Conservation (phyloP, 2,888 invertebrate species). For the Pandemis heparana region DNA sequence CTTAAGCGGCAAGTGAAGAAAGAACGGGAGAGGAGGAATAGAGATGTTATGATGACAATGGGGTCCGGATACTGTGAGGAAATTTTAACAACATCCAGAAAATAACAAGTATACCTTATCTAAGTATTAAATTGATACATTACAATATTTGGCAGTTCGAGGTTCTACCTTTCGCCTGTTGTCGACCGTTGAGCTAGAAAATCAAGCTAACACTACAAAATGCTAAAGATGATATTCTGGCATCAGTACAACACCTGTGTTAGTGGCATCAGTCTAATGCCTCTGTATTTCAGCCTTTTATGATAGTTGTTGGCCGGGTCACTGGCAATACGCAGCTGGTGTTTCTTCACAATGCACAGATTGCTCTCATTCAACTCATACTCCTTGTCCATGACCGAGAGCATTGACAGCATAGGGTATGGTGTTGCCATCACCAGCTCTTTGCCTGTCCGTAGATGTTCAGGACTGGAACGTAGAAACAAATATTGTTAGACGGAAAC, state of each 20-base stretch:
- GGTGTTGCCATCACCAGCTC: conserved; percentile 60
- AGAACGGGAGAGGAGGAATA: too few species aligned
- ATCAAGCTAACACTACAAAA: too few species aligned
- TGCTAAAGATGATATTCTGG: background rate
- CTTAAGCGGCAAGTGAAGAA: too few species aligned
- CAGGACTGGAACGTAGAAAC: conserved; percentile 57
- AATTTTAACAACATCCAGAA: too few species aligned
- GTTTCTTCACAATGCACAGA: conserved; percentile 60
- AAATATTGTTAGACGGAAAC: too few species aligned
- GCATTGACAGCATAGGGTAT: conserved; percentile 52
- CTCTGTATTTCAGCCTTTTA: conserved; percentile 69
- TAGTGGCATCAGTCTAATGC: conserved; percentile 54
- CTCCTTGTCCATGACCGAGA: conserved; percentile 42
- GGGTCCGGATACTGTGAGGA: too few species aligned
- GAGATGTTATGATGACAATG: too few species aligned
- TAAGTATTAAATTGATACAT: too few species aligned
- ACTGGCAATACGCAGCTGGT: conserved; percentile 52
- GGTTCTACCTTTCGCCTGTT: too few species aligned
- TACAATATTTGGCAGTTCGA: too few species aligned
- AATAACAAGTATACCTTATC: too few species aligned
- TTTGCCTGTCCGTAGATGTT: conserved; percentile 62
- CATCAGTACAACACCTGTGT: conserved; percentile 31
- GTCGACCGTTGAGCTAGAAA: too few species aligned
- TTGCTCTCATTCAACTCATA: conserved; percentile 47
- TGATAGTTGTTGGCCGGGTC: conserved; percentile 55